These are phyloP conservation scores for Coenobita brevimanus DNA, from an alignment of 1,140 invertebrate genomes.

Conservation along the genomic window DNA sequence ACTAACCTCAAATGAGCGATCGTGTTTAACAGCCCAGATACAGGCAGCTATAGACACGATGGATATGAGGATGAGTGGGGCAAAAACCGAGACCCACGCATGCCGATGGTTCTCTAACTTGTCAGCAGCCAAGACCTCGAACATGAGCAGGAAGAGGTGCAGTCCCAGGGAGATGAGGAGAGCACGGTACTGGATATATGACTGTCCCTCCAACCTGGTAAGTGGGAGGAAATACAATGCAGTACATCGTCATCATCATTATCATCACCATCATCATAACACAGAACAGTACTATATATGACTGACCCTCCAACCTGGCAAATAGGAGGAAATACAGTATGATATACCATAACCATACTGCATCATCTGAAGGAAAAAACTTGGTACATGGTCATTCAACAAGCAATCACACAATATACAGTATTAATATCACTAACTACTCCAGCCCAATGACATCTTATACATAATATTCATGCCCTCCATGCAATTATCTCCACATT, in stretches of 20 bases:
- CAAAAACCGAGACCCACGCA: constrained; percentile 96
- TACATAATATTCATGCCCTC: too few relatives aligned
- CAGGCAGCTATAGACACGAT: constrained; percentile 96
- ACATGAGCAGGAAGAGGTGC: constrained; percentile 95
- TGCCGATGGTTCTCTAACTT: constrained; percentile 92
- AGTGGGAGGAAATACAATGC: constrained; percentile 66
- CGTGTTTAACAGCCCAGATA: constrained; percentile 98
- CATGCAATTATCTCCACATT: too few relatives aligned
- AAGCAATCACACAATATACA: too few relatives aligned
- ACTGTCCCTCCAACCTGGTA: constrained; percentile 91
- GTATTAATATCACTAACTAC: too few relatives aligned
- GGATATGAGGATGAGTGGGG: constrained; percentile 96
- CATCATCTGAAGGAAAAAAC: too few relatives aligned
- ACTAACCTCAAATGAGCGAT: constrained; percentile 93
- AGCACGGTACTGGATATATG: constrained; percentile 96
- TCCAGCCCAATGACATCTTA: too few relatives aligned
- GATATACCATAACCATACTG: too few relatives aligned
- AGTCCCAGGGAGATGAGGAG: constrained; percentile 96
- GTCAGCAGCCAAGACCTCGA: constrained; percentile 96
- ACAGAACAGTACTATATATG: too few relatives aligned
- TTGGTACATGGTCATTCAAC: too few relatives aligned
- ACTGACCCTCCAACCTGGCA: too few relatives aligned
- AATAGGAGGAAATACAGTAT: too few relatives aligned
- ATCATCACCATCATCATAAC: too few relatives aligned
- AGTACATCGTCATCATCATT: constrained; percentile 4